Base-by-base conservation (phyloP, 1,140 invertebrate genomes). In the Drosophila dunni region DNA sequence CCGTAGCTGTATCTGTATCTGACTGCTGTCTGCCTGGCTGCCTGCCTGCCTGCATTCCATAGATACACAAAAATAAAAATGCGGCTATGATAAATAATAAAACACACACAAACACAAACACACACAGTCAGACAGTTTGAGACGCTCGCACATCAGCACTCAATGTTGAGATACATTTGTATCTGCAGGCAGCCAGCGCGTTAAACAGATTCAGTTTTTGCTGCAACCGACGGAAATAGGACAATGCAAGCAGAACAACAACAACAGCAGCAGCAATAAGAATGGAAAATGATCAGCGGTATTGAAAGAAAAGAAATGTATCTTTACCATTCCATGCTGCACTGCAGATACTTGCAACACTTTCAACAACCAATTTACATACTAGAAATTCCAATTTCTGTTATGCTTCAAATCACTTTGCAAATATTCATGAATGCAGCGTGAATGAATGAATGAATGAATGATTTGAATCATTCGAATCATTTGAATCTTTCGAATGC, bases 41-140 rank as follows among this genome's bases (percentile, higher is more conserved):
- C 50, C 62, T 68, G 53, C 50, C 62, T 69, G 75, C 62, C 56
- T 70, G 73, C 81, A 90, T 90, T 90, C 88, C 88, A 91, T 83
- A 90, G 88, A 90, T 90, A 88, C 79, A 90, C 86, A 82, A 90
- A 90, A 90, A 90, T 86, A 83, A 78, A 88, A 88, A 88, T 88
- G 71, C 86, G 76, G 76, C 81, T 86, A 86, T 80, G 81, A 90
- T 90, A 90, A 90, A 86, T 90, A 86, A 90, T 90, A 90, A 75
- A 40, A 67, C 45, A 58, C 50, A 57, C 57, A 48, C 44, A 73
- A 63, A 68, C 15, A 40, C 45, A 36, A n/a, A 44, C 51, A 42
- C 2, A 44, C 13, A 44, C 38, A 54, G 67, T 44, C 56, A 45
- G 33, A 70, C 50, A 24, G 38, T n/a, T 50, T 29, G 57, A 56